Evolutionary conservation across 2,113 vertebrate species (phyloP).

Genomic region (Varanus komodoensis): DNA sequence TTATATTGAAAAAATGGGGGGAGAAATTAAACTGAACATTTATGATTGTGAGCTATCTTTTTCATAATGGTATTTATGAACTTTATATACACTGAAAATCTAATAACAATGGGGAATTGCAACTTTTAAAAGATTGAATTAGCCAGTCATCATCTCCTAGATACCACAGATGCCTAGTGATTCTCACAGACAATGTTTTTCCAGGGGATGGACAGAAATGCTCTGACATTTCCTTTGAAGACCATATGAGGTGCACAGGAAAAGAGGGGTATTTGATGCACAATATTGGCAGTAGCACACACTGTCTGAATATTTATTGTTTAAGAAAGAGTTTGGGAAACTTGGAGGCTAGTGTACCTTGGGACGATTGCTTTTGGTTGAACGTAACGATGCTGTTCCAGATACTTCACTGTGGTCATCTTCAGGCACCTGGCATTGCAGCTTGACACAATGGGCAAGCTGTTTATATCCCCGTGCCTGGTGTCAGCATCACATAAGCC

Average conservation of each 20-base stretch:
- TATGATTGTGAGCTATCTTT: constrained; percentile 64
- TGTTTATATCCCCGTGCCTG: neutral
- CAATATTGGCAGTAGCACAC: neutral
- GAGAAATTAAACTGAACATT: constrained; percentile 61
- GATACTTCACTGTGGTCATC: neutral
- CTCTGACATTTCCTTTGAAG: neutral
- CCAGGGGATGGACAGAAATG: neutral
- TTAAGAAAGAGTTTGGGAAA: neutral
- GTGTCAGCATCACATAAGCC: neutral
- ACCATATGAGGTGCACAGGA: neutral
- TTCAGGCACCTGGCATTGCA: neutral
- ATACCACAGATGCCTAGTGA: constrained; percentile 61
- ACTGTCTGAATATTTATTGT: neutral
- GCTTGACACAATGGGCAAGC: neutral
- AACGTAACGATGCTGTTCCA: neutral
- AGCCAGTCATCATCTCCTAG: constrained; percentile 60
- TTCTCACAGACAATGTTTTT: constrained; percentile 44
- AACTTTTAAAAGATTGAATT: constrained; percentile 61
- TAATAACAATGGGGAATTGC: constrained; percentile 66
- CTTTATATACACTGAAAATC: constrained; percentile 62
- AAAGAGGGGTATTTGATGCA: neutral
- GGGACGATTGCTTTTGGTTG: neutral
- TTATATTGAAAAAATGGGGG: constrained; percentile 45
- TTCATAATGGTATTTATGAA: constrained; percentile 50
- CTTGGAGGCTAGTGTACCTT: neutral